Evolutionary conservation across 2,888 invertebrate species (phyloP).

Genomic region (Buathra laborator): DNA sequence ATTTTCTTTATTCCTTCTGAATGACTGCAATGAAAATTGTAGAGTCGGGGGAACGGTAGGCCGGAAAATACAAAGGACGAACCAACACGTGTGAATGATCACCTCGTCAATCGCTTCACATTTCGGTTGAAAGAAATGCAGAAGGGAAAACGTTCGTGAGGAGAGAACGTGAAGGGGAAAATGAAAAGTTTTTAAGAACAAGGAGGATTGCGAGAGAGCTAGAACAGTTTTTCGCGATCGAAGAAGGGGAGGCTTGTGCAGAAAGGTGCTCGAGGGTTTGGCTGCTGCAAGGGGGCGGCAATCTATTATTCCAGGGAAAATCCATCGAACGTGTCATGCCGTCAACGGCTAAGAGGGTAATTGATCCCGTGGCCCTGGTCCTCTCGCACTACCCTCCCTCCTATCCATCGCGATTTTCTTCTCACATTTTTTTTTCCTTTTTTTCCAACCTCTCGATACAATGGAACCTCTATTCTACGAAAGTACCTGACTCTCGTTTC

Average conservation of each 20-base stretch:
- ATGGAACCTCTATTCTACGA: slow-evolving; percentile 48
- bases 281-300: slow-evolving; percentile 18
- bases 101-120: too few relatives aligned
- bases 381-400: not conserved
- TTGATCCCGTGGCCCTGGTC: slow-evolving; percentile 55
- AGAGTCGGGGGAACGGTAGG: too few relatives aligned
- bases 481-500: slow-evolving; percentile 50
- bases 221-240: slow-evolving; percentile 8
- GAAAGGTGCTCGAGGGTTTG: slow-evolving; percentile 7
- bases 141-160: not conserved
- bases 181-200: not conserved
- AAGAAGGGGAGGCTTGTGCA: not conserved
- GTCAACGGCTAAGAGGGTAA: slow-evolving; percentile 63
- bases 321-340: slow-evolving; percentile 52
- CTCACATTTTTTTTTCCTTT: slow-evolving; percentile 9
- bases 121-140: slow-evolving; percentile 1
- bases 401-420: slow-evolving; percentile 8
- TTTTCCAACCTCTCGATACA: slow-evolving; percentile 40
- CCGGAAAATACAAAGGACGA: too few relatives aligned
- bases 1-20: too few relatives aligned
- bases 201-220: not conserved
- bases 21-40: too few relatives aligned
- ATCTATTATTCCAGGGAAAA: slow-evolving; percentile 50
- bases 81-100: too few relatives aligned
- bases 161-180: not conserved